Evolutionary conservation across 1,140 invertebrate genomes (phyloP).

Genomic region (Zophobas atratus): DNA sequence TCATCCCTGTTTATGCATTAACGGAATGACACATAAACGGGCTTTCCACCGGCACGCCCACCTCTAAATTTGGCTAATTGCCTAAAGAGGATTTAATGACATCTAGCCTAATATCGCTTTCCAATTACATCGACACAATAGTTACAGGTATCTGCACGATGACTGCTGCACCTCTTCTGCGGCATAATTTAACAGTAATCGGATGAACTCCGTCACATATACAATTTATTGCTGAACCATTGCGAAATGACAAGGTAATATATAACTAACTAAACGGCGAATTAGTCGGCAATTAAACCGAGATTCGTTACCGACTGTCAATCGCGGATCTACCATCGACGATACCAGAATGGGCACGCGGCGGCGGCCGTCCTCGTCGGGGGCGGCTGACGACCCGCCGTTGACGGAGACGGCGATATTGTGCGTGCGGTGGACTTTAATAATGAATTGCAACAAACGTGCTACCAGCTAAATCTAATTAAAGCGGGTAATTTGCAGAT

Average conservation of each 20-base stretch:
- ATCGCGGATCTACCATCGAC: slow-evolving; percentile 2
- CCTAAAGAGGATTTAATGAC: slow-evolving; percentile 50
- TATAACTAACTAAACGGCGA: slow-evolving; percentile 52
- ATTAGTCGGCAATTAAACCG: slow-evolving; percentile 54
- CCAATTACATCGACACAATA: slow-evolving; percentile 33
- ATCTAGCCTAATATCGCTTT: slow-evolving; percentile 12
- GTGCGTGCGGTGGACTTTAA: not conserved
- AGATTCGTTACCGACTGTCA: slow-evolving; percentile 52
- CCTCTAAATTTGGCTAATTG: slow-evolving; percentile 46
- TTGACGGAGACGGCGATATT: not conserved
- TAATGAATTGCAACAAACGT: slow-evolving; percentile 26
- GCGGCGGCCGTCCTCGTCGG: not conserved
- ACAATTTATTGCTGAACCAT: slow-evolving; percentile 51
- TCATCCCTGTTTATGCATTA: slow-evolving; percentile 43
- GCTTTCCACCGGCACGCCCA: slow-evolving; percentile 3
- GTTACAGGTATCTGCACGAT: not conserved
- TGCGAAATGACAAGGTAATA: slow-evolving; percentile 53
- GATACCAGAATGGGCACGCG: not conserved
- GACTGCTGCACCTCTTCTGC: slow-evolving; percentile 12
- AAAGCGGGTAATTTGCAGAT: slow-evolving; percentile 27
- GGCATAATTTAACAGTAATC: slow-evolving; percentile 42
- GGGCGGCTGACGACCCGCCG: not conserved
- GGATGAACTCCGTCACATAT: slow-evolving; percentile 36
- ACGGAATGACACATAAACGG: slow-evolving; percentile 38
- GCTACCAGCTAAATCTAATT: slow-evolving; percentile 19